Conservation (phyloP, 2,888 invertebrate species). For the Drosophila pegasa region DNA sequence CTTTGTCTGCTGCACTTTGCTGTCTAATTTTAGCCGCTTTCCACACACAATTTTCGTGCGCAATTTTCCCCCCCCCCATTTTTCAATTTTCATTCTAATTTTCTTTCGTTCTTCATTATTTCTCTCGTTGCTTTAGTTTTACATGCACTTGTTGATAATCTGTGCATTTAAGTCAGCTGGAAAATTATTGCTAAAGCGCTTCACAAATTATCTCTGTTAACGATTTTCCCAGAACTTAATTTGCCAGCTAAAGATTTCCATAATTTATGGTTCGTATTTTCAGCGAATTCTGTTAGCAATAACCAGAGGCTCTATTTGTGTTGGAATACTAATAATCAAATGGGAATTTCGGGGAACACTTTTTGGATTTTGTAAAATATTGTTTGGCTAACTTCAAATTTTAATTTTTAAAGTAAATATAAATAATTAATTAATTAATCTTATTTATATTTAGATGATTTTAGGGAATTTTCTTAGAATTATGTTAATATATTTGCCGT, state of each 20-base stretch:
- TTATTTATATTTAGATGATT: too few relatives aligned
- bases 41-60: slow-evolving; percentile 19
- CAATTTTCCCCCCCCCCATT: slow-evolving; percentile 18
- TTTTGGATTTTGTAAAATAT: too few relatives aligned
- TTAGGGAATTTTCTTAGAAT: too few relatives aligned
- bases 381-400: too few relatives aligned
- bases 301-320: too few relatives aligned
- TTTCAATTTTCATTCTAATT: slow-evolving; percentile 14
- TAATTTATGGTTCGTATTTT: not conserved
- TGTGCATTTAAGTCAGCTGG: slow-evolving; percentile 39
- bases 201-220: slow-evolving; percentile 18
- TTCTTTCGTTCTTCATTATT: slow-evolving; percentile 4
- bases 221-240: not conserved
- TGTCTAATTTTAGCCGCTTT: slow-evolving; percentile 46
- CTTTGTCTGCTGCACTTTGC: slow-evolving; percentile 11
- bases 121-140: not conserved
- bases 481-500: too few relatives aligned
- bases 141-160: slow-evolving; percentile 46
- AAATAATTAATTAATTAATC: too few relatives aligned
- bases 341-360: too few relatives aligned
- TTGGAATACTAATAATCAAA: too few relatives aligned
- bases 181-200: slow-evolving; percentile 31
- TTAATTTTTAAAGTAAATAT: too few relatives aligned
- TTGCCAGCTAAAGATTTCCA: not conserved
- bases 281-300: too few relatives aligned